Evolutionary conservation across 2,888 invertebrate genomes (phyloP).

Genomic region (Augochlorella aurata): DNA sequence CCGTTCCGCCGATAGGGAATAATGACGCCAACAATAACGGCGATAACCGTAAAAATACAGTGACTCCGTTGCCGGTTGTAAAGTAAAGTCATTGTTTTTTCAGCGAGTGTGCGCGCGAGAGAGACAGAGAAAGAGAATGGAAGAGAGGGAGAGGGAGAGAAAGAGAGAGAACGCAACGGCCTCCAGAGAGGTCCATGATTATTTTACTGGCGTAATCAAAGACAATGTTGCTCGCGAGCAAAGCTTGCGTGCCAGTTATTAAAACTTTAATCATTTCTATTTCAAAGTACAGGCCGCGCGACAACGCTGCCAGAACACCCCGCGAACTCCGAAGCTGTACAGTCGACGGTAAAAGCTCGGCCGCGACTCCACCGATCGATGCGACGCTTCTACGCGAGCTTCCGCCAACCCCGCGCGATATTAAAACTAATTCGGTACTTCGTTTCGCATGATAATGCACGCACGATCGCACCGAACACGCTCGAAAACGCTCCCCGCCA

Average conservation of each 20-base stretch:
- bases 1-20: background rate
- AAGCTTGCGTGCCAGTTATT: constrained; percentile 70
- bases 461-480: background rate
- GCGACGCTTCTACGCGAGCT: constrained; percentile 40
- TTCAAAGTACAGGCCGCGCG: constrained; percentile 69
- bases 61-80: background rate
- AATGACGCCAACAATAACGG: constrained; percentile 12
- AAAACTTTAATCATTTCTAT: constrained; percentile 78
- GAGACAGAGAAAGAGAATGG: background rate
- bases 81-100: constrained; percentile 9
- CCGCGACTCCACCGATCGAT: constrained; percentile 50
- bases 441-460: constrained; percentile 31
- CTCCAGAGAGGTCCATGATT: constrained; percentile 47
- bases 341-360: constrained; percentile 58
- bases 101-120: background rate
- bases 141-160: background rate
- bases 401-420: constrained; percentile 42
- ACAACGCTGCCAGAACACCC: constrained; percentile 45
- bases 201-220: constrained; percentile 60
- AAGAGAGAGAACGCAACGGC: background rate
- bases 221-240: constrained; percentile 60
- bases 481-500: background rate
- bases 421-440: constrained; percentile 50
- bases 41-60: constrained; percentile 11
- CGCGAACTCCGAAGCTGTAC: constrained; percentile 42